Conservation (phyloP, 2,113 vertebrate species). For the Platichthys flesus region DNA sequence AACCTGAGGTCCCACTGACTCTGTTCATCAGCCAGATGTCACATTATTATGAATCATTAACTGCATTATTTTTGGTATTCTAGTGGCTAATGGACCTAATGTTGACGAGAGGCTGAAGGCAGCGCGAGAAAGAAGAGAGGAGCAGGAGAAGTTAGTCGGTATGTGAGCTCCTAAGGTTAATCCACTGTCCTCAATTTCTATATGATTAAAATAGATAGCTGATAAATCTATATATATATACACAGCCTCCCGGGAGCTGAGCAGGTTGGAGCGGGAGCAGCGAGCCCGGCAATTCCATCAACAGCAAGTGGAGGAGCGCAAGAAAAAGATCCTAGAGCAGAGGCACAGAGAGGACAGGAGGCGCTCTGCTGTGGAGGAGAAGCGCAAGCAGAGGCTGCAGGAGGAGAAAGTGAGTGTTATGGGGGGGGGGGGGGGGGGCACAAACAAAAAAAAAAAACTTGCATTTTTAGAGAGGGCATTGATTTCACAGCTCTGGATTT, state of each 20-base stretch:
- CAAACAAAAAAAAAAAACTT: neutral
- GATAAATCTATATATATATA: slow-evolving; percentile 14
- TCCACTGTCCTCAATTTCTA: slow-evolving; percentile 10
- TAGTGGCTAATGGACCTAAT: slow-evolving; percentile 81
- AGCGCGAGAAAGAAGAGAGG: slow-evolving; percentile 89
- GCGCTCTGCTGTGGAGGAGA: slow-evolving; percentile 91
- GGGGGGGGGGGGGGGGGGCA: neutral
- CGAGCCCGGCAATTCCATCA: slow-evolving; percentile 88
- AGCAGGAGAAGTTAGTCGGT: slow-evolving; percentile 89
- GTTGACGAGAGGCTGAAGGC: slow-evolving; percentile 91
- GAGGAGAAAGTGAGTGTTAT: slow-evolving; percentile 87
- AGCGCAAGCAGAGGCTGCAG: slow-evolving; percentile 87
- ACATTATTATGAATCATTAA: neutral
- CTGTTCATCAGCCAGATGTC: neutral
- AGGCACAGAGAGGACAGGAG: slow-evolving; percentile 89
- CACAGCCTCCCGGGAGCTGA: slow-evolving; percentile 86
- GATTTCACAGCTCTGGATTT: slow-evolving; percentile 6
- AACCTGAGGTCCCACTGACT: neutral
- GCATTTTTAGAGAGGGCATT: too few relatives aligned
- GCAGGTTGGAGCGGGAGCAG: slow-evolving; percentile 89
- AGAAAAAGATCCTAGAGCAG: slow-evolving; percentile 90
- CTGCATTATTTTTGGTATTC: slow-evolving; percentile 23
- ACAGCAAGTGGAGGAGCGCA: slow-evolving; percentile 91
- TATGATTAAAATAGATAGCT: slow-evolving; percentile 1
- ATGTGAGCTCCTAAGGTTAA: slow-evolving; percentile 34